These are phyloP conservation scores for Gambusia affinis DNA, from an alignment of 2,113 vertebrate genomes.

Conservation along the genomic window DNA sequence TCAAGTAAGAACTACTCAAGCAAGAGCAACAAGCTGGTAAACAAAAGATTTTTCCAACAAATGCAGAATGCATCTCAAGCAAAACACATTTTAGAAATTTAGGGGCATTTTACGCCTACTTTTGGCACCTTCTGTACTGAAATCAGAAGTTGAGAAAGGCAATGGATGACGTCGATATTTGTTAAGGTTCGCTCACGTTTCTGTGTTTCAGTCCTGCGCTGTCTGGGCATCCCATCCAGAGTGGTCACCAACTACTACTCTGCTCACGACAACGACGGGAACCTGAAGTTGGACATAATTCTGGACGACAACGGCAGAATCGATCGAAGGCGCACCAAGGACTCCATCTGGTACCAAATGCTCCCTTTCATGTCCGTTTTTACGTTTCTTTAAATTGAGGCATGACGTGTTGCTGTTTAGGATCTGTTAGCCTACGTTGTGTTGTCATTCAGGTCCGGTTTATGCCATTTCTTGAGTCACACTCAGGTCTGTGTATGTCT, in stretches of 20 bases:
- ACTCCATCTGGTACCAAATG: slow-evolving; percentile 87
- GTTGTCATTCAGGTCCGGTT: neutral
- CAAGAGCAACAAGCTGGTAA: too few relatives aligned
- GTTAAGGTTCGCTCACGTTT: neutral
- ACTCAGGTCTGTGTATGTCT: neutral
- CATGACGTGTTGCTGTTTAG: neutral
- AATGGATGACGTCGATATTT: neutral
- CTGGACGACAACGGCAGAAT: slow-evolving; percentile 86
- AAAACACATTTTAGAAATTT: too few relatives aligned
- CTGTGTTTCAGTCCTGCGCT: slow-evolving; percentile 85
- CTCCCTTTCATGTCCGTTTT: neutral
- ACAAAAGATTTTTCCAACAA: too few relatives aligned
- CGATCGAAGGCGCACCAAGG: slow-evolving; percentile 85
- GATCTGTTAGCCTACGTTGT: neutral
- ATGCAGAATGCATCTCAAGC: too few relatives aligned
- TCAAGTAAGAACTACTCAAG: too few relatives aligned
- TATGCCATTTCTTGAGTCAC: neutral
- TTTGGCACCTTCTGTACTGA: too few relatives aligned
- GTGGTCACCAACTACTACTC: slow-evolving; percentile 93
- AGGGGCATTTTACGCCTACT: too few relatives aligned
- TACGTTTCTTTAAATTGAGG: neutral
- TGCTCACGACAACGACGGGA: slow-evolving; percentile 94
- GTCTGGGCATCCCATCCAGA: slow-evolving; percentile 90
- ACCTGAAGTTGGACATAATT: slow-evolving; percentile 89
- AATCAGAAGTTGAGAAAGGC: too few relatives aligned